Evolutionary conservation across 2,113 vertebrate species (phyloP).

Genomic region (Puffinus mauretanicus): DNA sequence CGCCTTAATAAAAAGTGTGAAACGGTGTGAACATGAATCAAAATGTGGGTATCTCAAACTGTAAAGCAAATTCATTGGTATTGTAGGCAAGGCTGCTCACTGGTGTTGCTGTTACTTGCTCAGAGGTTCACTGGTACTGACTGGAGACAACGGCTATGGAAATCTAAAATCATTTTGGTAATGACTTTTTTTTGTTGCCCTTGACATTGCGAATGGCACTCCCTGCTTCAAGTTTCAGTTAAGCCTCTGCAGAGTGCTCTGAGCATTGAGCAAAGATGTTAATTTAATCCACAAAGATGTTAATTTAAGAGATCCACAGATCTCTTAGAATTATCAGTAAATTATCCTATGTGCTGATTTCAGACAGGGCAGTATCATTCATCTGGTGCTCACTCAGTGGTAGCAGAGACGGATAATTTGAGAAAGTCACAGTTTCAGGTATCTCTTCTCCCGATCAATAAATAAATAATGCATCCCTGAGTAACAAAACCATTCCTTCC

Average conservation of each 20-base stretch:
- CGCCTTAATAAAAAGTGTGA: neutral
- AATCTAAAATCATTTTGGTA: neutral
- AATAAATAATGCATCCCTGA: neutral
- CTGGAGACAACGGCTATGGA: neutral
- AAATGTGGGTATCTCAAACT: neutral
- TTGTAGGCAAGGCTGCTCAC: neutral
- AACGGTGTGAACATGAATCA: neutral
- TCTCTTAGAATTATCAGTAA: neutral
- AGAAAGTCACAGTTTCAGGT: conserved; percentile 8
- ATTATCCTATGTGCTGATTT: neutral
- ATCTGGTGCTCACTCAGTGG: neutral
- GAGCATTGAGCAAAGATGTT: neutral
- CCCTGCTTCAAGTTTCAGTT: neutral
- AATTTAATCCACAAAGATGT: conserved; percentile 1
- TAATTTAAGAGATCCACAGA: neutral
- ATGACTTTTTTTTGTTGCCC: neutral
- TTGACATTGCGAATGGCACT: neutral
- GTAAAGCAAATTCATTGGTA: neutral
- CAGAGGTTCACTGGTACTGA: neutral
- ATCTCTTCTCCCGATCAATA: neutral
- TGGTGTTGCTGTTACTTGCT: neutral
- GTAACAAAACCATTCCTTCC: neutral
- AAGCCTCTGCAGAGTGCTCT: neutral
- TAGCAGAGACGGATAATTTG: neutral
- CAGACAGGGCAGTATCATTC: neutral